Percentiles rank a stretch among this genome's conserved stretches.
phyloP scores from a whole-genome alignment of 2,888 invertebrate genomes.

The Rhingia rostrata region DNA sequence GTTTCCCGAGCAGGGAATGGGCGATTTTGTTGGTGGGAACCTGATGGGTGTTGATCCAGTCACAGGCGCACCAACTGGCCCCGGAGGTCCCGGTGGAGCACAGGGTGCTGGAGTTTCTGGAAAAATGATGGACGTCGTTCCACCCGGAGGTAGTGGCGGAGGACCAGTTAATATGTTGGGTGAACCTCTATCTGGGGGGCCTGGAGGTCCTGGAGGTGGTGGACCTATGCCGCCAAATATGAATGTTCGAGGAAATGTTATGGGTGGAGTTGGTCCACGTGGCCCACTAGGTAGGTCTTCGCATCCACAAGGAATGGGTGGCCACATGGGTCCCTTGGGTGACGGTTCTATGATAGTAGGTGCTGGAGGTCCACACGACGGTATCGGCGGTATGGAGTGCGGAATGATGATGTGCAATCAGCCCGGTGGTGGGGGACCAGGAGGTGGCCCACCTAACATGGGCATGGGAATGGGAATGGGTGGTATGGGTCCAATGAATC shows the following conservation, averaged over 20 bases:
- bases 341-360: constrained; percentile 65
- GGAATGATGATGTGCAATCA: constrained; percentile 75
- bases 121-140: constrained; percentile 72
- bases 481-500: constrained; percentile 75
- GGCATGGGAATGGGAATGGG: constrained; percentile 61
- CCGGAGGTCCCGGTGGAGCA: constrained; percentile 50
- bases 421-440: constrained; percentile 63
- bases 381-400: constrained; percentile 70
- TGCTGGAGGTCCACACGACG: constrained; percentile 69
- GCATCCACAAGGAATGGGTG: constrained; percentile 60
- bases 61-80: constrained; percentile 35
- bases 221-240: constrained; percentile 66
- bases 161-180: constrained; percentile 58
- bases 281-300: constrained; percentile 52
- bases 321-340: constrained; percentile 68
- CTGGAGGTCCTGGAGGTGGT: constrained; percentile 35
- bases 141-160: constrained; percentile 52
- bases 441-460: constrained; percentile 50
- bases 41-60: constrained; percentile 59
- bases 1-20: constrained; percentile 89
- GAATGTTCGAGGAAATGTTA: constrained; percentile 57
- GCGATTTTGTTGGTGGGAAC: constrained; percentile 69
- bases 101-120: constrained; percentile 50
- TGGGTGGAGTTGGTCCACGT: constrained; percentile 52
- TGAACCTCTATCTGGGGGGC: constrained; percentile 50